Conservation (phyloP, 2,888 invertebrate species). For the Ennomos fuscantarius region DNA sequence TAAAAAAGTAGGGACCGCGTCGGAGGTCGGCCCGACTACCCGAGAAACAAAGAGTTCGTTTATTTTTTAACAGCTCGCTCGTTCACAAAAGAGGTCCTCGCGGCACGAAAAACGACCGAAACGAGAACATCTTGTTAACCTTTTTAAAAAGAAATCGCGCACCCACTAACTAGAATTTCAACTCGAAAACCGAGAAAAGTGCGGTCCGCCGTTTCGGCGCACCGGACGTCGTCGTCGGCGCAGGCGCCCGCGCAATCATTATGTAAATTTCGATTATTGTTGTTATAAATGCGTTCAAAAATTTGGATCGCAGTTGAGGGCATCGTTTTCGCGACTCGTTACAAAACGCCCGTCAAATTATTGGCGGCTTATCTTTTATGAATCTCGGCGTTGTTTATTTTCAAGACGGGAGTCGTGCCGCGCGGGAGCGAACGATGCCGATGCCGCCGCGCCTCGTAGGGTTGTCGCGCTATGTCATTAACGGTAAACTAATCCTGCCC, state of each 20-base stretch:
- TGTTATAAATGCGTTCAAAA: slow-evolving; percentile 64
- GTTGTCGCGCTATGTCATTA: slow-evolving; percentile 54
- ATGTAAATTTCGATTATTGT: slow-evolving; percentile 76
- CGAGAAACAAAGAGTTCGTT: slow-evolving; percentile 85
- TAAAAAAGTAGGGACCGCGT: slow-evolving; percentile 83
- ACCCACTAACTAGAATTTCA: slow-evolving; percentile 83
- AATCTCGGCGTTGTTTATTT: slow-evolving; percentile 51
- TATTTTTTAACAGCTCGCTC: slow-evolving; percentile 85
- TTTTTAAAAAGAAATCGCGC: slow-evolving; percentile 84
- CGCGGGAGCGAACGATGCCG: slow-evolving; percentile 32
- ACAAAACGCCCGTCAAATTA: slow-evolving; percentile 63
- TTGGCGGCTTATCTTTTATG: slow-evolving; percentile 57
- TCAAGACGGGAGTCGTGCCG: slow-evolving; percentile 40
- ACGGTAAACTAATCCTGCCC: slow-evolving; percentile 61
- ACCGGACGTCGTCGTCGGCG: slow-evolving; percentile 57
- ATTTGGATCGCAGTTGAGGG: slow-evolving; percentile 52
- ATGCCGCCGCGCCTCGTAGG: slow-evolving; percentile 32
- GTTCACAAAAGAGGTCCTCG: slow-evolving; percentile 82
- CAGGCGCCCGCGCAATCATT: slow-evolving; percentile 81
- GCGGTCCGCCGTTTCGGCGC: slow-evolving; percentile 57
- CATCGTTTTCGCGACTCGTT: slow-evolving; percentile 62
- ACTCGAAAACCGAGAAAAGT: slow-evolving; percentile 83
- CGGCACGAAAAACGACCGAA: slow-evolving; percentile 82
- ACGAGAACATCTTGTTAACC: slow-evolving; percentile 83
- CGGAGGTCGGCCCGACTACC: slow-evolving; percentile 84